Conservation (phyloP, 1,140 invertebrate species). For the Platorchestia sp. region DNA sequence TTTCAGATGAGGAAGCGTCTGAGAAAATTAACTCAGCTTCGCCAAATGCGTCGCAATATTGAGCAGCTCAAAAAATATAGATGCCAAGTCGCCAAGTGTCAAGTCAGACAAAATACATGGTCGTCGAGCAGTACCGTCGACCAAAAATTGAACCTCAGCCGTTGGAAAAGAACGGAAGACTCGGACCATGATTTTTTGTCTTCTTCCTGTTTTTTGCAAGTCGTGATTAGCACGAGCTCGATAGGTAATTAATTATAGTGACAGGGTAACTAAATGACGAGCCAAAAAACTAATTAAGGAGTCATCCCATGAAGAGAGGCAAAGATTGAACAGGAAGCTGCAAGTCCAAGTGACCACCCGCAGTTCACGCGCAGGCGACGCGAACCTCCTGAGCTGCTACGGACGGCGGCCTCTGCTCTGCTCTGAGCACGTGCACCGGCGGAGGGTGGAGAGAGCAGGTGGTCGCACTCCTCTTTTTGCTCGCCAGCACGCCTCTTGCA, state of each 20-base stretch:
- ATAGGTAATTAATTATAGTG: constrained; percentile 55
- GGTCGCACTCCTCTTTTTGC: not conserved
- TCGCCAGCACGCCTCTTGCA: not conserved
- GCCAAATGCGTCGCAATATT: not conserved
- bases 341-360: not conserved
- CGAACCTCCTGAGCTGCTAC: not conserved
- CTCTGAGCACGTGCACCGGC: not conserved
- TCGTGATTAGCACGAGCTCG: constrained; percentile 51
- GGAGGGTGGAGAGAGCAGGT: not conserved
- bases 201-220: constrained; percentile 34
- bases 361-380: not conserved
- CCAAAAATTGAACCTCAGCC: not conserved
- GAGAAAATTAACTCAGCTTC: not conserved
- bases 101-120: not conserved
- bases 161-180: constrained; percentile 31
- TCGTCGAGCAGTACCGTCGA: not conserved
- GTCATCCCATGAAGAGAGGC: constrained; percentile 49
- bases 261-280: constrained; percentile 53
- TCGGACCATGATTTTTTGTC: not conserved
- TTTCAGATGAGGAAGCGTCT: not conserved
- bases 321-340: constrained; percentile 46
- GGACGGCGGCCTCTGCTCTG: not conserved
- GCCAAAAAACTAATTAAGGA: constrained; percentile 53
- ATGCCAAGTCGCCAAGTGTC: not conserved
- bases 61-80: not conserved